Percentiles rank a stretch among this genome's conserved stretches.
These are phyloP conservation scores for Rosalia funebris DNA, from an alignment of 2,888 invertebrate genomes.

Conservation along the genomic window DNA sequence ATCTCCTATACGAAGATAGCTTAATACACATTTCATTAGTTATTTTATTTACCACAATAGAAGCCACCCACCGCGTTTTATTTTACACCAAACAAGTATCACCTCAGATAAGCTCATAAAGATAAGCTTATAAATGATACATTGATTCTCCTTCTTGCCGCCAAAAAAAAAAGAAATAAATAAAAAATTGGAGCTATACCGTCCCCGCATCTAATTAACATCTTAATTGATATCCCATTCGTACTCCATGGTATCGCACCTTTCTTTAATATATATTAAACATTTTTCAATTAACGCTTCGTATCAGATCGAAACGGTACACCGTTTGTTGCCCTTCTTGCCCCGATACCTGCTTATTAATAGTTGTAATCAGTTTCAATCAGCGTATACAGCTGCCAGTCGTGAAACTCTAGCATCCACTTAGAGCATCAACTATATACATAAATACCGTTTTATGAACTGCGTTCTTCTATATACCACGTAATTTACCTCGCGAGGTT, in stretches of 20 bases:
- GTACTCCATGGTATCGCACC: conserved; percentile 5
- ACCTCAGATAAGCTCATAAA: too few species aligned
- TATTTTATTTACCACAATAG: too few species aligned
- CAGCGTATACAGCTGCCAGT: conserved; percentile 52
- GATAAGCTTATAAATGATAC: too few species aligned
- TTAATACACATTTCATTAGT: too few species aligned
- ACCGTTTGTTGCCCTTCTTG: conserved; percentile 33
- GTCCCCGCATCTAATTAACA: conserved; percentile 10
- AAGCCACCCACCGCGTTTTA: too few species aligned
- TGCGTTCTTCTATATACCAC: conserved; percentile 36
- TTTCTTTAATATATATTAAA: conserved; percentile 18
- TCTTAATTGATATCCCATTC: conserved; percentile 12
- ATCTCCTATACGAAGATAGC: too few species aligned
- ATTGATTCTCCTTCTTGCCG: too few species aligned
- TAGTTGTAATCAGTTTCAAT: conserved; percentile 54
- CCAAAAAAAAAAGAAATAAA: too few species aligned
- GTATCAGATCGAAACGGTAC: conserved; percentile 51
- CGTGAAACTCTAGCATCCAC: conserved; percentile 49
- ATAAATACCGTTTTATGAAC: conserved; percentile 45
- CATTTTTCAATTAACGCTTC: conserved; percentile 50
- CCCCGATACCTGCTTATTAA: conserved; percentile 51
- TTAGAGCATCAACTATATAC: conserved; percentile 45
- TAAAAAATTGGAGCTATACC: neutral
- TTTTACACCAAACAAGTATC: too few species aligned
- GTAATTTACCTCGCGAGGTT: conserved; percentile 39